Evolutionary conservation across 2,113 vertebrate genomes (phyloP).

Genomic region (Lepisosteus osseus): DNA sequence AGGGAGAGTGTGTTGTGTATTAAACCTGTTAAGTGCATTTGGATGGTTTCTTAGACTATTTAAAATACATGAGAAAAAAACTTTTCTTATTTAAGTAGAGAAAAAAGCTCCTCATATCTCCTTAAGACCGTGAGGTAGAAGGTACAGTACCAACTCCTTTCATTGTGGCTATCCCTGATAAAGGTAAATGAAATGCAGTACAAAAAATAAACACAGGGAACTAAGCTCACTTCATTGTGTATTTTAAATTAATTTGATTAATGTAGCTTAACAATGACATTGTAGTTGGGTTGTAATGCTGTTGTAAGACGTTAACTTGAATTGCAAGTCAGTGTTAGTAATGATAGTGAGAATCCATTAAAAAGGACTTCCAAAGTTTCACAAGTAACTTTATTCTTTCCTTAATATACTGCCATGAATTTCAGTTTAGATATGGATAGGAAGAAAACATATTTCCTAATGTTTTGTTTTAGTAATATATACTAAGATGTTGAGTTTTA

Average conservation of each 20-base stretch:
- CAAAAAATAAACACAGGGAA: not conserved
- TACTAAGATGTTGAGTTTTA: too few species aligned
- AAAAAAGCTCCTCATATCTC: not conserved
- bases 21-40: not conserved
- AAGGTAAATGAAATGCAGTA: not conserved
- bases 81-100: not conserved
- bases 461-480: too few species aligned
- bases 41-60: not conserved
- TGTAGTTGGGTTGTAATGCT: not conserved
- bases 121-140: not conserved
- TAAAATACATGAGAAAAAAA: not conserved
- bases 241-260: not conserved
- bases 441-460: too few species aligned
- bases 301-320: not conserved
- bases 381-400: too few species aligned
- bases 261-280: not conserved
- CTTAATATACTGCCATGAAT: too few species aligned
- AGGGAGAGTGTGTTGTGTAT: not conserved
- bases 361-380: too few species aligned
- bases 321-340: not conserved
- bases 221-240: not conserved
- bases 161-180: not conserved
- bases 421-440: too few species aligned
- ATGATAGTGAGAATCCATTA: not conserved
- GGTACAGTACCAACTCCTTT: not conserved